Conservation (phyloP, 2,888 invertebrate genomes). For the Glyphotaelius pellucidus region DNA sequence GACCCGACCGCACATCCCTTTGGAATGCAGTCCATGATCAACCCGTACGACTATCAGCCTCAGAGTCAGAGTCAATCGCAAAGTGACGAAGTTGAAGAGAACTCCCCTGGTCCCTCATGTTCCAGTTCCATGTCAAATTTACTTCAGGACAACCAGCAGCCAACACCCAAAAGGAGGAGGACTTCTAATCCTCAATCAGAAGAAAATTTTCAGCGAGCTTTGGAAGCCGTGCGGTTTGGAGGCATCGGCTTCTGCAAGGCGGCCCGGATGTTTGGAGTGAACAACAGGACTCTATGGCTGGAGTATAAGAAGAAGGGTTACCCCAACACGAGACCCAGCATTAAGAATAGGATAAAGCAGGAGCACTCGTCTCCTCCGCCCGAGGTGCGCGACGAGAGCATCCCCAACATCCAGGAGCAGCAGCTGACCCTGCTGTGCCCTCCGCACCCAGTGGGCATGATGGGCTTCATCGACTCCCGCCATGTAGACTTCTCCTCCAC, state of each 20-base stretch:
- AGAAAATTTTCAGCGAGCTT: slow-evolving; percentile 88
- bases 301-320: slow-evolving; percentile 92
- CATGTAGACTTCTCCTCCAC: slow-evolving; percentile 82
- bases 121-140: slow-evolving; percentile 69
- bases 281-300: slow-evolving; percentile 90
- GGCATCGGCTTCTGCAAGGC: slow-evolving; percentile 93
- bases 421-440: slow-evolving; percentile 80
- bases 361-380: slow-evolving; percentile 81
- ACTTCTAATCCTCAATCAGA: slow-evolving; percentile 89
- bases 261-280: slow-evolving; percentile 89
- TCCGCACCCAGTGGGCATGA: slow-evolving; percentile 81
- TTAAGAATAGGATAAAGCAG: slow-evolving; percentile 85
- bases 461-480: slow-evolving; percentile 84
- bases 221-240: slow-evolving; percentile 89
- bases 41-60: slow-evolving; percentile 75
- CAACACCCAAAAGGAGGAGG: slow-evolving; percentile 82
- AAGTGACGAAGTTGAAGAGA: slow-evolving; percentile 65
- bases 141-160: slow-evolving; percentile 71
- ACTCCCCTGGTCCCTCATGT: slow-evolving; percentile 72
- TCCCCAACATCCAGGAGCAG: slow-evolving; percentile 69
- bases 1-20: slow-evolving; percentile 71
- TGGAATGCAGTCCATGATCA: slow-evolving; percentile 77
- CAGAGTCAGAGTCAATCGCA: slow-evolving; percentile 64
- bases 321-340: slow-evolving; percentile 87
- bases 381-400: slow-evolving; percentile 74